These are phyloP conservation scores for Callipepla squamata DNA, from an alignment of 2,113 vertebrate genomes.

Conservation along the genomic window DNA sequence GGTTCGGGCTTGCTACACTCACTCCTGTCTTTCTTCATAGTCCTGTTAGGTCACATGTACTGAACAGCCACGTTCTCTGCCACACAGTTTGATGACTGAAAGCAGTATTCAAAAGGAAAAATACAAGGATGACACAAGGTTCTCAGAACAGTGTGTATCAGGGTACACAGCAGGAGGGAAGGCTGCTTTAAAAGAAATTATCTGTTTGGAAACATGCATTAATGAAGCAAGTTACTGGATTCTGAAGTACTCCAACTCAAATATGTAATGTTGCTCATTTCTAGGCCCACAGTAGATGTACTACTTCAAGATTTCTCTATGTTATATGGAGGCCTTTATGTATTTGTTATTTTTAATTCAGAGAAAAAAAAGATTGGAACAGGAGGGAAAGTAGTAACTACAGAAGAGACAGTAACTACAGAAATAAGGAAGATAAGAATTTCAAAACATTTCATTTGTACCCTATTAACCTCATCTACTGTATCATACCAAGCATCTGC, in stretches of 20 bases:
- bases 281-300: neutral
- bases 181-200: neutral
- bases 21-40: neutral
- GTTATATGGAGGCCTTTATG: neutral
- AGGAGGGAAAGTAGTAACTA: neutral
- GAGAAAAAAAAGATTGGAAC: neutral
- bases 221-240: neutral
- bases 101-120: neutral
- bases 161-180: neutral
- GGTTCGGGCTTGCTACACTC: neutral
- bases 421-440: neutral
- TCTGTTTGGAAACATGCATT: neutral
- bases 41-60: neutral
- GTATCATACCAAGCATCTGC: neutral
- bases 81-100: fast-evolving
- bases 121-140: fast-evolving
- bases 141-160: neutral
- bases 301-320: neutral
- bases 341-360: neutral
- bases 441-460: neutral
- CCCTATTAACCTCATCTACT: neutral
- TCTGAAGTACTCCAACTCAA: neutral
- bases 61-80: neutral
- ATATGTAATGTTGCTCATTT: neutral
- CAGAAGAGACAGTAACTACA: neutral